phyloP scores from a whole-genome alignment of 1,140 invertebrate genomes.

The Bombus confusus region DNA sequence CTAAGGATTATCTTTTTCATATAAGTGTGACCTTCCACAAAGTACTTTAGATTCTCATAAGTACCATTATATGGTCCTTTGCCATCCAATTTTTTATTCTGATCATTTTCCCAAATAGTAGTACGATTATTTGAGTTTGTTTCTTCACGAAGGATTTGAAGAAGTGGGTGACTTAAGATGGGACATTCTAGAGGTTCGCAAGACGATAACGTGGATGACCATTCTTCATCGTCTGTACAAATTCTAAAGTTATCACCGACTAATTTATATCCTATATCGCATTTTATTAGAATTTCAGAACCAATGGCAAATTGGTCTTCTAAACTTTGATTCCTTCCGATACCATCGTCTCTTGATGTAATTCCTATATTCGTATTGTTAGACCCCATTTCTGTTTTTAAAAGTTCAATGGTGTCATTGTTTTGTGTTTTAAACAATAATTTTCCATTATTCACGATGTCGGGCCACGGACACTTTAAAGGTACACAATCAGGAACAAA shows the following conservation, averaged over 20 bases:
- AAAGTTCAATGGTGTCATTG: constrained; percentile 38
- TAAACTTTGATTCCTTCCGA: constrained; percentile 1
- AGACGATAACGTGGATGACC: constrained; percentile 53
- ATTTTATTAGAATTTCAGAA: constrained; percentile 55
- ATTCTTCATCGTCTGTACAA: constrained; percentile 65
- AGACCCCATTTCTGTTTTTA: neutral
- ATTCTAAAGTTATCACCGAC: constrained; percentile 42
- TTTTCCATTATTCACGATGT: constrained; percentile 53
- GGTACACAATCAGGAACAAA: constrained; percentile 68
- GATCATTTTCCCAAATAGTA: neutral
- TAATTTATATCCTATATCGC: constrained; percentile 62
- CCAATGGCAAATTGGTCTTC: constrained; percentile 49
- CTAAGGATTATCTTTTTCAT: constrained; percentile 57
- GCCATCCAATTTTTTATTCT: constrained; percentile 19
- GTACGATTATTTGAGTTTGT: constrained; percentile 17
- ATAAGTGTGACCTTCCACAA: constrained; percentile 62
- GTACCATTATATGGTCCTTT: neutral
- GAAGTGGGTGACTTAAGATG: constrained; percentile 56
- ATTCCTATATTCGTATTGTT: neutral
- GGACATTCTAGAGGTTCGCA: constrained; percentile 63
- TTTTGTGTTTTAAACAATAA: constrained; percentile 48
- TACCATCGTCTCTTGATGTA: neutral
- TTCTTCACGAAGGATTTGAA: constrained; percentile 48
- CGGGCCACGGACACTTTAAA: constrained; percentile 60
- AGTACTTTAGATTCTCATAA: constrained; percentile 47